Evolutionary conservation across 2,113 vertebrate genomes (phyloP).

Genomic region (Corythoichthys haematopterus): DNA sequence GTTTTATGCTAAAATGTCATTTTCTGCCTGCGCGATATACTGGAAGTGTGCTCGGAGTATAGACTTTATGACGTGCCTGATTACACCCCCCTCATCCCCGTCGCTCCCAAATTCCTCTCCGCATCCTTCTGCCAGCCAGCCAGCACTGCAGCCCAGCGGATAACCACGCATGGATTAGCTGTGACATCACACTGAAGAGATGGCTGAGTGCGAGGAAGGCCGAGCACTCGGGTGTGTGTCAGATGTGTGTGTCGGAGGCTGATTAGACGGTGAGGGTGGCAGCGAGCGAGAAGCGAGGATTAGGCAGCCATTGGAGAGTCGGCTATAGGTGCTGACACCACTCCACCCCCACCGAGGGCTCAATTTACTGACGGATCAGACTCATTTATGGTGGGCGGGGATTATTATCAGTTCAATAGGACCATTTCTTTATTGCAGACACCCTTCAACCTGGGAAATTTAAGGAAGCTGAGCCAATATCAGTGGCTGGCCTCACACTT

Average conservation of each 20-base stretch:
- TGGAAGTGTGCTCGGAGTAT: conserved; percentile 40
- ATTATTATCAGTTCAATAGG: conserved; percentile 73
- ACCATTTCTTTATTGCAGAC: conserved; percentile 67
- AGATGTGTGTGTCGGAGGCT: conserved; percentile 64
- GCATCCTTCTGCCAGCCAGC: conserved; percentile 57
- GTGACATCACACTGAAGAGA: conserved; percentile 71
- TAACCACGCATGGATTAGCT: conserved; percentile 70
- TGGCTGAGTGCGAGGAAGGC: conserved; percentile 63
- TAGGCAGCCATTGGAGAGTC: conserved; percentile 71
- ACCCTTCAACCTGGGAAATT: conserved; percentile 60
- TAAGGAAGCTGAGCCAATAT: conserved; percentile 19
- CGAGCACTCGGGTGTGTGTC: conserved; percentile 47
- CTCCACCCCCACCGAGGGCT: conserved; percentile 71
- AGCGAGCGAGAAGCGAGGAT: conserved; percentile 68
- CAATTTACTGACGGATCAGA: conserved; percentile 74
- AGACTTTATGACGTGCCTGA: conserved; percentile 55
- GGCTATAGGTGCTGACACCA: conserved; percentile 75
- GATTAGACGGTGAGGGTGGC: conserved; percentile 73
- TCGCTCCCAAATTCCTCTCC: conserved; percentile 40
- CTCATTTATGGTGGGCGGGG: conserved; percentile 70
- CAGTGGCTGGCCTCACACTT: background rate
- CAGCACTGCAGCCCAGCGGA: conserved; percentile 65
- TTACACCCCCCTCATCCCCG: conserved; percentile 17
- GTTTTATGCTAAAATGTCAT: conserved; percentile 14
- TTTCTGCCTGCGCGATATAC: conserved; percentile 28